Conservation (phyloP, 1,140 invertebrate genomes). For the Brachionus angularis region DNA sequence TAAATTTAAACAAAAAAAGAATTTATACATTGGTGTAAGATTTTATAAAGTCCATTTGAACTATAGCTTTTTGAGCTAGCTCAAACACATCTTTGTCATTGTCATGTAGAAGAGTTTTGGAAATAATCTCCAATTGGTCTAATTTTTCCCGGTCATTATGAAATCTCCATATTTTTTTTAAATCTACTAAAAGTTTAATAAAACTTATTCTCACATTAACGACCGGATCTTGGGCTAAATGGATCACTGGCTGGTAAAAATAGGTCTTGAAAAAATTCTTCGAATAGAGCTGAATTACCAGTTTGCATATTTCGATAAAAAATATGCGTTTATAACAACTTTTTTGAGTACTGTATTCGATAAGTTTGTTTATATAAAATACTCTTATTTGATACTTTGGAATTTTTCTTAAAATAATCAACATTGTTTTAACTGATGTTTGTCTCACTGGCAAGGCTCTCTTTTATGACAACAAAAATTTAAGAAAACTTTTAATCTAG, state of each 20-base stretch:
- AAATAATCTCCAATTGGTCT: constrained; percentile 21
- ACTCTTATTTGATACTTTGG: background rate
- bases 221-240: background rate
- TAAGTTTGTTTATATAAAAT: background rate
- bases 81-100: constrained; percentile 42
- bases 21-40: constrained; percentile 25
- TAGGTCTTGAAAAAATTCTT: constrained; percentile 41
- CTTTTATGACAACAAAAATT: background rate
- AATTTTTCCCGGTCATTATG: constrained; percentile 40
- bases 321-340: constrained; percentile 37
- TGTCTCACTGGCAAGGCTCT: constrained; percentile 23
- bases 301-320: constrained; percentile 19
- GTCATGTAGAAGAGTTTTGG: constrained; percentile 14
- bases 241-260: constrained; percentile 26
- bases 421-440: background rate
- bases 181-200: constrained; percentile 16
- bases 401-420: constrained; percentile 28
- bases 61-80: constrained; percentile 40
- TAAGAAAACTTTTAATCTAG: background rate
- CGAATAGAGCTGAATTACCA: constrained; percentile 34
- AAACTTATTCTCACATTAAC: constrained; percentile 38
- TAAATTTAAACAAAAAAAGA: background rate
- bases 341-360: background rate
- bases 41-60: constrained; percentile 40
- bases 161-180: constrained; percentile 37